phyloP scores from a whole-genome alignment of 2,113 vertebrate genomes.

The Donacobius atricapilla region DNA sequence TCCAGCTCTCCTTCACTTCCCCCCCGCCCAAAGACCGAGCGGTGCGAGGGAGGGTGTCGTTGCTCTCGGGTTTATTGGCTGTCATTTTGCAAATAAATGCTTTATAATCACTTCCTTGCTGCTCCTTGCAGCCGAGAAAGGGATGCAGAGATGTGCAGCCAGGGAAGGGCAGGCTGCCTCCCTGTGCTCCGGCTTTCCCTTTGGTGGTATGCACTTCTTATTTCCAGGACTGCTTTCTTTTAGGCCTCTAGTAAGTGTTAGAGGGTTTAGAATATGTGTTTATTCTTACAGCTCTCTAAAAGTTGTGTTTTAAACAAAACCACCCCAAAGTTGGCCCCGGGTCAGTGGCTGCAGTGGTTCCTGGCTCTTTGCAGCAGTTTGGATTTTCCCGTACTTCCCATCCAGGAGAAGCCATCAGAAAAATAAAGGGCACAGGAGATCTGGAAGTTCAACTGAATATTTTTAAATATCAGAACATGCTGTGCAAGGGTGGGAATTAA shows the following conservation, averaged over 20 bases:
- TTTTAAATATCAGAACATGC: neutral
- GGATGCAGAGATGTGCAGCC: neutral
- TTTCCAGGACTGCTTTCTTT: neutral
- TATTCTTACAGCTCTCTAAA: neutral
- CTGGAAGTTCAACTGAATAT: neutral
- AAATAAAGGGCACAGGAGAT: neutral
- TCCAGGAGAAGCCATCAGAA: neutral
- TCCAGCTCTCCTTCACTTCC: neutral
- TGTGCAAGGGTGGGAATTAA: neutral
- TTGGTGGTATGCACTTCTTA: neutral
- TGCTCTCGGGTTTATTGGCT: conserved; percentile 31
- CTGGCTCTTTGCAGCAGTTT: neutral
- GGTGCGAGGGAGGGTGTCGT: neutral
- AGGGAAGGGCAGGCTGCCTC: neutral
- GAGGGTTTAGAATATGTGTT: neutral
- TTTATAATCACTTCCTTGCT: conserved; percentile 50
- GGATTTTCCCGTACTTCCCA: neutral
- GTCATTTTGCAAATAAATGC: conserved; percentile 49
- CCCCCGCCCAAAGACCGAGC: neutral
- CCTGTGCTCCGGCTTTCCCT: neutral
- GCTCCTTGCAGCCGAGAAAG: neutral
- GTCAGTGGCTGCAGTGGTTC: neutral
- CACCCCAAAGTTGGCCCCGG: neutral
- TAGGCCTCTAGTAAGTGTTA: neutral
- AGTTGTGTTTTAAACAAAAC: neutral